Conservation (phyloP, 2,888 invertebrate species). For the Acanthosepion pharaonis region DNA sequence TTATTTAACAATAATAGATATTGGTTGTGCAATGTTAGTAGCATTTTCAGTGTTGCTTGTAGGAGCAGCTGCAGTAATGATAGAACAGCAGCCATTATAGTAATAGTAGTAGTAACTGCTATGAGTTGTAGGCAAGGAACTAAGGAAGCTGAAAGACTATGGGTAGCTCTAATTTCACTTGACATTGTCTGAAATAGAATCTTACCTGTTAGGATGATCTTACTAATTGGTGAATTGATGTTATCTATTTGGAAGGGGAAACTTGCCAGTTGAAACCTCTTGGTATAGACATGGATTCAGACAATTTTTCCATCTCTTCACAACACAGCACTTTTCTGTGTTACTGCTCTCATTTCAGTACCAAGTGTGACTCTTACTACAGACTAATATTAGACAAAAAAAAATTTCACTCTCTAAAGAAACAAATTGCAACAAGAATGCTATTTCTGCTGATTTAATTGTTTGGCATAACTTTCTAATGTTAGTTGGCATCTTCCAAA, state of each 20-base stretch:
- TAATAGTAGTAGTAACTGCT: background rate
- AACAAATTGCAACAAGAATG: background rate
- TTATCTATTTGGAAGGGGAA: background rate
- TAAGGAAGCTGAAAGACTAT: background rate
- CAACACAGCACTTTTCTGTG: background rate
- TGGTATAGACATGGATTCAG: background rate
- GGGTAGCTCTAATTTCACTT: background rate
- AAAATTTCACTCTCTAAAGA: background rate
- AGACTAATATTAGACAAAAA: background rate
- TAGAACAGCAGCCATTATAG: background rate
- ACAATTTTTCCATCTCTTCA: background rate
- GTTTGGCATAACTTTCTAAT: background rate
- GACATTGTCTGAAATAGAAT: constrained; percentile 15
- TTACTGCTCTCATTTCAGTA: background rate
- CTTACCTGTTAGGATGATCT: background rate
- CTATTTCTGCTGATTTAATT: background rate
- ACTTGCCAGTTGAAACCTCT: background rate
- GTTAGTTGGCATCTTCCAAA: background rate
- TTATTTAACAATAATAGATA: constrained; percentile 2
- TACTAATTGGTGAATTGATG: constrained; percentile 3
- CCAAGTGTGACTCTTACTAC: background rate
- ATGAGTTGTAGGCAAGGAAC: background rate
- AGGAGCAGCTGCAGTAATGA: background rate
- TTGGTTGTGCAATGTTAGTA: constrained; percentile 17
- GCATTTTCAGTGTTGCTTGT: background rate